These are phyloP conservation scores for Meghimatium bilineatum DNA, from an alignment of 2,888 invertebrate species.

Conservation along the genomic window DNA sequence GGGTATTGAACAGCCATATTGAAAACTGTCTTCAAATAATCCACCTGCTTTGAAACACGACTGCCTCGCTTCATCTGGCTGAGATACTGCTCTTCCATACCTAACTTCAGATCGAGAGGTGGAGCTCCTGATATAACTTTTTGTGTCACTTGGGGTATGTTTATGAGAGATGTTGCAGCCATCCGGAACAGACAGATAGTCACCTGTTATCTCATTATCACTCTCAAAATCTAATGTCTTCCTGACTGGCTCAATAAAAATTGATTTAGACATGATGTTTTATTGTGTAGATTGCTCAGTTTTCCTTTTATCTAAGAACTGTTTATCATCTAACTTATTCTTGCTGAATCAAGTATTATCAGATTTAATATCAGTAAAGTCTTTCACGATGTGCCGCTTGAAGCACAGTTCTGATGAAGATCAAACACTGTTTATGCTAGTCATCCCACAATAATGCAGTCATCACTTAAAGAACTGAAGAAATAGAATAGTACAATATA, in stretches of 20 bases:
- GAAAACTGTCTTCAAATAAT: neutral
- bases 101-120: slow-evolving; percentile 5
- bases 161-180: neutral
- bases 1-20: neutral
- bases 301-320: neutral
- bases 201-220: neutral
- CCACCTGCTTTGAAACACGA: neutral
- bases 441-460: neutral
- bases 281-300: neutral
- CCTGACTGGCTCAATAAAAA: neutral
- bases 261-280: neutral
- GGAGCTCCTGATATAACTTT: neutral
- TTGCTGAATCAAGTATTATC: neutral
- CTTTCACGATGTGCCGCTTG: too few species aligned
- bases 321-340: neutral
- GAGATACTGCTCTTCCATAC: slow-evolving; percentile 32
- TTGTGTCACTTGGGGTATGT: neutral
- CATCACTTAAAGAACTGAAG: neutral
- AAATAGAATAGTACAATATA: neutral
- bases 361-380: neutral
- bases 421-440: neutral
- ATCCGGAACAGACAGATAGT: neutral
- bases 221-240: neutral
- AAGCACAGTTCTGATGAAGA: neutral
- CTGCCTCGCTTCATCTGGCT: slow-evolving; percentile 15